Base-by-base conservation (phyloP, 2,113 vertebrate genomes). In the Leiothrix lutea region DNA sequence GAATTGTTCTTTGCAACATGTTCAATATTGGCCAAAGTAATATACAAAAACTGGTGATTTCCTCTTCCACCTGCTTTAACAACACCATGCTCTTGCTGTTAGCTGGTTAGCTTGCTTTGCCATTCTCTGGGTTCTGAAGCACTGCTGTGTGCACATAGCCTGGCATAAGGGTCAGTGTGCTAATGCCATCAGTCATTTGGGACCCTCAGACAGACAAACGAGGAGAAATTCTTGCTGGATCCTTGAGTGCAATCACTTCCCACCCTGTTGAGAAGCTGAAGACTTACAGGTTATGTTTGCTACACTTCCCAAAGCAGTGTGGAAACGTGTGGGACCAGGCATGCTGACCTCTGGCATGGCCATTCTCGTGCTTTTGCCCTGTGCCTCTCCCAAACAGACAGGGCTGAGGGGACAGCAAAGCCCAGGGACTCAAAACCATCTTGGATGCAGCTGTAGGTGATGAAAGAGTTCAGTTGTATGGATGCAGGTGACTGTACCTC, bases 231-330 rank as follows among this genome's bases (percentile, higher is more conserved):
- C 38, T 44, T 89, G 36, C 25, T 66, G 40, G 14, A 61, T 57
- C 23, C n/a, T n/a, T 5, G 5, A 23, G 18, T 47, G 33, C 0
- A 0, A 5, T 21, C 2, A 0, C 18, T 56, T 69, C n/a, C 26
- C 25, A 61, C 14, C 13, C 11, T 56, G 17, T 64, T 50, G 36
- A 54, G 14, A 48, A 64, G 22, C 20, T 35, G 77, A 54, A 38
- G 29, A 47, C 5, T 54, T 44, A 9, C 8, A 61, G 10, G 33
- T 53, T 35, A 8, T 12, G 8, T 29, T 57, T 78, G 31, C 50
- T 38, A 3, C 24, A 5, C 40, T 64, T 77, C 24, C 13, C 9
- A 9, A 53, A 11, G 12, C 16, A 29, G 6, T 5, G 33, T 75
- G 61, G 84, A 14, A 20, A 16, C 2, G 2, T 2, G n/a, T 26